phyloP scores from a whole-genome alignment of 2,113 vertebrate genomes.

The Thomomys bottae region DNA sequence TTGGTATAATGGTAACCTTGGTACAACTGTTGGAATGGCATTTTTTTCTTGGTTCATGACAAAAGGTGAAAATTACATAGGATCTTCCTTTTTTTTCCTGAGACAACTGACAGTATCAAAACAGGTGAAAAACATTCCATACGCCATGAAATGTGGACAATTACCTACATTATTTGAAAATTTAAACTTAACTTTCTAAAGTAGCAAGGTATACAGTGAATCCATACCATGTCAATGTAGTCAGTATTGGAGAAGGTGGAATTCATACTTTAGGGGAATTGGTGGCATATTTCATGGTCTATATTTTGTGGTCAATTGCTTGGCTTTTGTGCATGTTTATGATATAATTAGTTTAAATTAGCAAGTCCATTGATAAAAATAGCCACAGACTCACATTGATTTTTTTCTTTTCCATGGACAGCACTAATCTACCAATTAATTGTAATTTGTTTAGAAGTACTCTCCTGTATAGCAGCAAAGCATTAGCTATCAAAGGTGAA shows the following conservation, averaged over 20 bases:
- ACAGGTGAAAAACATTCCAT: neutral
- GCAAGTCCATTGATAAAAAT: slow-evolving; percentile 83
- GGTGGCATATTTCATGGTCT: slow-evolving; percentile 81
- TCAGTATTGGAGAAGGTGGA: slow-evolving; percentile 77
- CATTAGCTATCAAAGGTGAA: slow-evolving; percentile 77
- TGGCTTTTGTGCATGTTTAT: slow-evolving; percentile 81
- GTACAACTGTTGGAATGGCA: neutral
- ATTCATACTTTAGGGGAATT: slow-evolving; percentile 82
- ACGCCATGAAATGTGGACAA: slow-evolving; percentile 52
- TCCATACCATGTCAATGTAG: slow-evolving; percentile 61
- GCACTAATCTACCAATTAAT: slow-evolving; percentile 83
- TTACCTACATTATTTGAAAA: slow-evolving; percentile 71
- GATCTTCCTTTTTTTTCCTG: slow-evolving; percentile 36
- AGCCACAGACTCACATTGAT: slow-evolving; percentile 77
- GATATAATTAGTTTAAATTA: slow-evolving; percentile 83
- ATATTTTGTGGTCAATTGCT: slow-evolving; percentile 80
- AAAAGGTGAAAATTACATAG: neutral
- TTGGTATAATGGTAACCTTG: neutral
- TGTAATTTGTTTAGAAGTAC: slow-evolving; percentile 84
- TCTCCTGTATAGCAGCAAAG: slow-evolving; percentile 79
- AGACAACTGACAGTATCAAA: neutral
- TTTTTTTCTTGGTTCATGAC: neutral
- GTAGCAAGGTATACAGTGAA: slow-evolving; percentile 12
- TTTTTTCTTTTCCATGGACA: slow-evolving; percentile 77
- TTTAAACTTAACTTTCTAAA: neutral